Evolutionary conservation across 2,888 invertebrate genomes (phyloP), one percentile per base, ranked within the genome.

Genomic region (Drosophila nr. perissopoda): DNA sequence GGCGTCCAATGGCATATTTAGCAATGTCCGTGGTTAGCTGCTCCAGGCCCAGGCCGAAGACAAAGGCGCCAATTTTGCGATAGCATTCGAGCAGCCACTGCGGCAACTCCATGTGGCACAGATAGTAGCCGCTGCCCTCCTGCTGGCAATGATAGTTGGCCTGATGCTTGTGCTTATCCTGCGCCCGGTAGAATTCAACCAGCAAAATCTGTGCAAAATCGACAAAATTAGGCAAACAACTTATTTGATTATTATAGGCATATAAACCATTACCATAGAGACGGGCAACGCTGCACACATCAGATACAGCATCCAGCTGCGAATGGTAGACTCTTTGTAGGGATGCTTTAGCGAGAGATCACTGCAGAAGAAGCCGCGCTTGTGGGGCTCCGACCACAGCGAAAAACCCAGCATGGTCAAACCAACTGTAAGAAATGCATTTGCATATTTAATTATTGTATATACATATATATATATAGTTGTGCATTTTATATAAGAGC

Each of bases 311-410:
- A 96, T 95, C 89, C 95, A 93, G 90, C 95, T 97, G 79, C 96
- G 96, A 82, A 98, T 96, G 0, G 97, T 97, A 2, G 97, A 97
- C 0, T 95, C 95, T 83, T 96, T 95, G 93, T 95, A 98, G 11
- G 99, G 99, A 93, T 99, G 97, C 88, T 95, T 95, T 57, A 99
- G 95, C 33, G 97, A 96, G 91, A 98, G 97, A 94, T 99, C 99
- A 92, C 97, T 96, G 94, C 99, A 99, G 94, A 97, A 99, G 94
- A 99, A 99, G 33, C 99, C 99, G 73, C 99, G 94, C 77, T 96
- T 94, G 92, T 95, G 96, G 0, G 98, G 96, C 60, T 94, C 93
- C 29, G 96, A 96, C 94, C 95, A 95, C 42, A 96, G 90, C 91
- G 94, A 96, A 88, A 96, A 95, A 69, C 95, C 94, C 75, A 97